These are phyloP conservation scores for Ylistrum balloti DNA, from an alignment of 1,140 invertebrate species.

Conservation along the genomic window DNA sequence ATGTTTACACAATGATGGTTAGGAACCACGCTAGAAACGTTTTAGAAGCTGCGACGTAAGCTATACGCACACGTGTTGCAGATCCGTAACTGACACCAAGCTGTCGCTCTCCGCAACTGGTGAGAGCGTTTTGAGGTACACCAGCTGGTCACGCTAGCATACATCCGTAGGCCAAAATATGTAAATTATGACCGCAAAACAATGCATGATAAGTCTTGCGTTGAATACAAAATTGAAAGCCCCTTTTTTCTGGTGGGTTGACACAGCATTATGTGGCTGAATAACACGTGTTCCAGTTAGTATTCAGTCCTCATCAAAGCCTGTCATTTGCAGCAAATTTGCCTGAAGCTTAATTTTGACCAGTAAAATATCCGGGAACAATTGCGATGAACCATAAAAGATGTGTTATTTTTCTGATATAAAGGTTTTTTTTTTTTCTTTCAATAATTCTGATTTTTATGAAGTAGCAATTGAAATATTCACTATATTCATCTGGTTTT, in stretches of 20 bases:
- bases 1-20: not conserved
- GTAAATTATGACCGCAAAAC: not conserved
- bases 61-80: not conserved
- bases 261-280: not conserved
- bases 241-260: not conserved
- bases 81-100: not conserved
- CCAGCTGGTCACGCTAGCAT: not conserved
- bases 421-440: too few species aligned
- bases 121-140: not conserved
- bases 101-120: conserved; percentile 16
- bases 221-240: not conserved
- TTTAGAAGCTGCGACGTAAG: not conserved
- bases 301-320: not conserved
- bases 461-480: too few species aligned
- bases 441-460: too few species aligned
- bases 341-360: too few species aligned
- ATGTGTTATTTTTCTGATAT: too few species aligned
- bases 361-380: too few species aligned
- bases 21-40: not conserved
- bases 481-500: too few species aligned
- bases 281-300: not conserved
- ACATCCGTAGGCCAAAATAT: conserved; percentile 4
- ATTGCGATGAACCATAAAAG: too few species aligned
- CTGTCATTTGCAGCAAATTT: not conserved
- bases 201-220: not conserved